A percentile compares a stretch with the other conserved stretches of the same genome.
These are phyloP conservation scores for Ctenosaura bakeri DNA, from an alignment of 2,797 vertebrate genomes.

Conservation along the genomic window DNA sequence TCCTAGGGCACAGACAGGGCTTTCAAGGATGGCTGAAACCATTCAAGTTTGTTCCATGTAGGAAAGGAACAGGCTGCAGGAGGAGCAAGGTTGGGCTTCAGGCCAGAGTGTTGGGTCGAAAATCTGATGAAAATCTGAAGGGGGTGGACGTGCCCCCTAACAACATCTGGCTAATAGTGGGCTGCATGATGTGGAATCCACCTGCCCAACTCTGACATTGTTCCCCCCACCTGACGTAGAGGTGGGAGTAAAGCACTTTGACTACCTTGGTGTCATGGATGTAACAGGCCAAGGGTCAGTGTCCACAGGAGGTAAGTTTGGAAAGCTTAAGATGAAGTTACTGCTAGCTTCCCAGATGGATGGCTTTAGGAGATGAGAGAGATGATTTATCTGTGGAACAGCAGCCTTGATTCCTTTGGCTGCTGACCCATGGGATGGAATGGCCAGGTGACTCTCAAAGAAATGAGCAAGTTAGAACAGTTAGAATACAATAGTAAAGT, in stretches of 20 bases:
- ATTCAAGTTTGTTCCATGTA: background rate
- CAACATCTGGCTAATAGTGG: background rate
- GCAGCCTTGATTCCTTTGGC: no score
- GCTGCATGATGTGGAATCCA: background rate
- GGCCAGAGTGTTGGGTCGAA: background rate
- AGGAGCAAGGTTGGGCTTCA: background rate
- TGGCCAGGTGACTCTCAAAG: no score
- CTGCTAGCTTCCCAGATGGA: background rate
- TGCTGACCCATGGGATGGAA: no score
- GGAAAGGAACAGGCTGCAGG: background rate
- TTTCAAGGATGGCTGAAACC: background rate
- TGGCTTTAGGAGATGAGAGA: background rate
- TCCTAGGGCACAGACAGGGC: no score
- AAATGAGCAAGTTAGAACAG: background rate
- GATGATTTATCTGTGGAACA: background rate
- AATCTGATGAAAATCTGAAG: background rate
- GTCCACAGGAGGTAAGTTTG: background rate
- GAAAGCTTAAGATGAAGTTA: background rate
- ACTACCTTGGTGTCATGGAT: background rate
- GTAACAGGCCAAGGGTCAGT: background rate
- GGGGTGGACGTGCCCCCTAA: no score
- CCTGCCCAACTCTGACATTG: background rate
- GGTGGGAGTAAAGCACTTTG: background rate
- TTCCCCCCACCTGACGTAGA: background rate
- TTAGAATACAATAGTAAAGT: background rate